Conservation (phyloP, 2,888 invertebrate genomes). For the Eristalis pertinax region DNA sequence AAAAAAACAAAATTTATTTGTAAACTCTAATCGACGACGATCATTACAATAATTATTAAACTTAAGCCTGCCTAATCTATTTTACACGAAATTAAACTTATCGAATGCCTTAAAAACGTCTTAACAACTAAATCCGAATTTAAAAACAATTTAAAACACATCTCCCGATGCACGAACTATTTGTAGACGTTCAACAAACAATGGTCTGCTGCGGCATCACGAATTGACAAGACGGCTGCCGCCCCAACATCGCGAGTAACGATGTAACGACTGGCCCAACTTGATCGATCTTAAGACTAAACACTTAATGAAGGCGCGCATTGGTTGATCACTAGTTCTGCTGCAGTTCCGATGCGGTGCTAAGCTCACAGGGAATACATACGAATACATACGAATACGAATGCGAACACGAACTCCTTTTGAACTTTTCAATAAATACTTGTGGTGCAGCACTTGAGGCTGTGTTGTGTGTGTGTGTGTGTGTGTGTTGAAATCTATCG, state of each 20-base stretch:
- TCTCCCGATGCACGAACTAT: not conserved
- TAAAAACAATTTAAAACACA: constrained; percentile 13
- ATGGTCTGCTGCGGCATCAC: not conserved
- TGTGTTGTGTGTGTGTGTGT: not conserved
- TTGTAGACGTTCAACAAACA: constrained; percentile 3
- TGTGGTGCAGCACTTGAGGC: constrained; percentile 56
- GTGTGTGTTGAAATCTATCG: no score
- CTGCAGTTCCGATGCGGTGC: not conserved
- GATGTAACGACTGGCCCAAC: no score
- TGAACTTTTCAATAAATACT: constrained; percentile 67
- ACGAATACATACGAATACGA: not conserved
- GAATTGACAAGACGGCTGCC: constrained; percentile 6
- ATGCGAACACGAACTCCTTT: not conserved
- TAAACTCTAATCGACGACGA: constrained; percentile 27
- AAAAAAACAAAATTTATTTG: constrained; percentile 17
- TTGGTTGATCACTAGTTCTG: constrained; percentile 42
- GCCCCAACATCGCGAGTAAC: not conserved
- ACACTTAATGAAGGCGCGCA: constrained; percentile 44
- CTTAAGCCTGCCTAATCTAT: constrained; percentile 46
- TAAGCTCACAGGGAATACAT: not conserved
- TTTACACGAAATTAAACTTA: constrained; percentile 43
- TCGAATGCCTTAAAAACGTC: constrained; percentile 21
- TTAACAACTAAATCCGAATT: constrained; percentile 48
- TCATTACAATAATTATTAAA: constrained; percentile 37
- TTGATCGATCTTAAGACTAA: constrained; percentile 20